Percentiles rank a stretch among this genome's conserved stretches.
phyloP scores from a whole-genome alignment of 2,113 vertebrate genomes.

The Mesembrinibis cayennensis region DNA sequence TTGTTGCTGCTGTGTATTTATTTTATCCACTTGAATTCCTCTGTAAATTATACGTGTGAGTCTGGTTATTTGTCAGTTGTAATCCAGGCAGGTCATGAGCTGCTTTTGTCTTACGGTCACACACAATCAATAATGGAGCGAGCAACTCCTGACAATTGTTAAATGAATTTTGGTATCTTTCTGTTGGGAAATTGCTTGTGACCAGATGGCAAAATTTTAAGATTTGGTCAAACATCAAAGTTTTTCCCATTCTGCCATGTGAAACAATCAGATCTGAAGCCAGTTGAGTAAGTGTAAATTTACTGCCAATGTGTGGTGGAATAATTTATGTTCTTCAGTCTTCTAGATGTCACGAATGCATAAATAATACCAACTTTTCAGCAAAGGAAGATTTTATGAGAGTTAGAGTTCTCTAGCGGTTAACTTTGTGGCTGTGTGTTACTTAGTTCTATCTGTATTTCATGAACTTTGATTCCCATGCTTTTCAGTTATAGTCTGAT shows the following conservation, averaged over 20 bases:
- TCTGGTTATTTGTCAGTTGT: background rate
- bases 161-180: background rate
- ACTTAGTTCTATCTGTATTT: background rate
- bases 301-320: background rate
- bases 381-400: background rate
- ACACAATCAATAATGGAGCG: background rate
- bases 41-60: background rate
- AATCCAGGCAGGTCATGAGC: background rate
- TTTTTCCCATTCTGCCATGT: constrained; percentile 10
- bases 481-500: background rate
- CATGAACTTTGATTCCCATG: background rate
- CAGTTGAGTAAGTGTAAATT: background rate
- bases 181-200: background rate
- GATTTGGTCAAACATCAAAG: constrained; percentile 13
- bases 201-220: constrained; percentile 36
- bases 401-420: background rate
- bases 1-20: background rate
- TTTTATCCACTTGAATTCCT: background rate
- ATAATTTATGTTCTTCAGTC: background rate
- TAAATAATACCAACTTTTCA: background rate
- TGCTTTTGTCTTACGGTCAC: background rate
- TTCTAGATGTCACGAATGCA: background rate
- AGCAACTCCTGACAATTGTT: background rate
- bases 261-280: constrained; percentile 26
- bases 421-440: background rate